Base-by-base conservation (phyloP, 2,113 vertebrate genomes). In the Anhinga rufa region DNA sequence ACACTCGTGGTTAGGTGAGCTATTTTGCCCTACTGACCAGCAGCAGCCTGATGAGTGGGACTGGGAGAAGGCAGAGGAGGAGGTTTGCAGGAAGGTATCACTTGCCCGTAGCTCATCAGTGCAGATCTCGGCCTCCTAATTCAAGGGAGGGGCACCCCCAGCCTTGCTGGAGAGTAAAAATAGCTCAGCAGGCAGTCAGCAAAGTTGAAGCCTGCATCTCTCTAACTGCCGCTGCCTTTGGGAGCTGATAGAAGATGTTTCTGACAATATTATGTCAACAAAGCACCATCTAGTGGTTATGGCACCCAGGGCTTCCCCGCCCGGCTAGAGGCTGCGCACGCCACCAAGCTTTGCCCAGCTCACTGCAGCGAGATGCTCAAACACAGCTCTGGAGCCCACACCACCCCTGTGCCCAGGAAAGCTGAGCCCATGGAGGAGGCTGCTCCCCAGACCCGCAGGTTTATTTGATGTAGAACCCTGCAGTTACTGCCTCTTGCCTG, bases 281-380 rank as follows among this genome's bases (percentile, higher is more conserved):
- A 97, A 85, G 96, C 97, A 89, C 97, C 97, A 96, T 82, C 96
- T 97, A 97, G 97, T 91, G 97, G 97, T 57, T 62, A 51, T 69
- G 70, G 84, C 84, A 60, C 82, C 51, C 11, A 0, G 18, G 44
- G 19, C 79, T 64, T 68, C 24, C 42, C 52, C 0, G 4, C 58
- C 74, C 0, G 12, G 28, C 29, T 6, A 9, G 34, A 29, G 21
- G 10, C 71, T 65, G 69, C 10, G 13, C 66, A 5, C 7, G 2
- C 44, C 4, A 3, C 64, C 57, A 8, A 13, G 32, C 51, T 11
- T 58, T 64, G 32, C 75, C 61, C 52, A 10, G 13, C 68, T 89
- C 68, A 10, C 46, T 4, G 3, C 22, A 6, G 74, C 0, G 0
- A 75, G 55, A 28, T 66, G 49, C n/a, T 14, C 7, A 12, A 60